Conservation (phyloP, 2,888 invertebrate species). For the Pheosia tremula region DNA sequence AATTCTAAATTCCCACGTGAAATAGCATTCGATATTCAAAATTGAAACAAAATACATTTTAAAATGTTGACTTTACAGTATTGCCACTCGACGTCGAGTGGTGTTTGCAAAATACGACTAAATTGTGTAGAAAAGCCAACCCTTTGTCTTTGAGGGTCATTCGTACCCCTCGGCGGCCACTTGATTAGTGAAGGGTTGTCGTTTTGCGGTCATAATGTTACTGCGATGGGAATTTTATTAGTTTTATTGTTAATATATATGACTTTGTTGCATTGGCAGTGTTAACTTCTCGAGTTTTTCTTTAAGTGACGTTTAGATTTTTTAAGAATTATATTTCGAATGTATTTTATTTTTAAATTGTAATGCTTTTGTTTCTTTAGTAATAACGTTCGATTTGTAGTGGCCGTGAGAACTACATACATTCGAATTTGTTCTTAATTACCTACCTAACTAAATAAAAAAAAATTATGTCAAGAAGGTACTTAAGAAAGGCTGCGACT, state of each 20-base stretch:
- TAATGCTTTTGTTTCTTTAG: conserved; percentile 16
- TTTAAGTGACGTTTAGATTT: conserved; percentile 15
- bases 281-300: conserved; percentile 11
- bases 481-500: no score
- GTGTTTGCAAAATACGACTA: conserved; percentile 79
- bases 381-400: background rate
- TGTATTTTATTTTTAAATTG: conserved; percentile 12
- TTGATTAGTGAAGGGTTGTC: conserved; percentile 61
- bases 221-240: conserved; percentile 28
- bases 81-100: conserved; percentile 57
- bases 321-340: conserved; percentile 11
- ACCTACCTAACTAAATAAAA: background rate
- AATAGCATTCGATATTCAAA: conserved; percentile 41
- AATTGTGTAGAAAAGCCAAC: conserved; percentile 63
- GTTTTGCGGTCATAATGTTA: conserved; percentile 31
- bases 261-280: conserved; percentile 29
- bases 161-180: conserved; percentile 42
- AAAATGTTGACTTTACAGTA: conserved; percentile 57
- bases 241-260: conserved; percentile 30
- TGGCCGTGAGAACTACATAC: conserved; percentile 1
- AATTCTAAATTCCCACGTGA: conserved; percentile 65
- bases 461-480: no score
- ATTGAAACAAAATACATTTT: conserved; percentile 59
- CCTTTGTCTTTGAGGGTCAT: conserved; percentile 64
- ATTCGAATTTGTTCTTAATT: conserved; percentile 2